Evolutionary conservation across 1,140 invertebrate species (phyloP), one percentile per base, ranked within the genome.

Genomic region (Helicoverpa zea): DNA sequence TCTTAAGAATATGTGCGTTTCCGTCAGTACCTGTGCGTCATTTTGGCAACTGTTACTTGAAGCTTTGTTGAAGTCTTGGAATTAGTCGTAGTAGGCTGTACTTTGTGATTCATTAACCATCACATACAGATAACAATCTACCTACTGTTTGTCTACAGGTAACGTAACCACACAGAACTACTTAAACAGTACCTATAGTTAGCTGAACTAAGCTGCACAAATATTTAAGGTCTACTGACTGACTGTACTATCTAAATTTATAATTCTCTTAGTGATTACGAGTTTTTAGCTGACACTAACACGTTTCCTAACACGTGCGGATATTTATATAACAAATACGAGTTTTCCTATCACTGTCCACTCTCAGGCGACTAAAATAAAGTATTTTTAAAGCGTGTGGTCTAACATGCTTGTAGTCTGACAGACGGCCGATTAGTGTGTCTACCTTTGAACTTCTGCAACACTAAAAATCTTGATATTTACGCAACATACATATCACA

Each of bases 401-500:
- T 3, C 29, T 11, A 61, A 30, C 18, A 29, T 13, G 2, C 16
- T 4, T 30, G 9, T 3, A 29, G 29, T 12, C 23, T 7, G 14
- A 43, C n/a, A 63, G 12, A 29, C 11, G 5, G 30, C 23, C n/a
- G 58, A 47, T n/a, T 47, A 63, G 18, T 58, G n/a, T 14, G 3
- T 18, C 16, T 35, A 63, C 56, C 18, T 75, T 5, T 14, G 43
- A 5, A 61, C 56, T 29, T 75, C 16, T 75, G 73, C 58, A 73
- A 73, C 16, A 49, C 16, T 14, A 49, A 75, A 43, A 49, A 51
- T 75, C 58, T 14, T 18, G 14, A 43, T 23, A 51, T 75, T 75
- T 75, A 49, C 61, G 73, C 73, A 75, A 75, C 49, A 12, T 16
- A 23, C 49, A 12, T 16, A 61, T 61, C 58, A 61, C 73, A 51